phyloP scores from a whole-genome alignment of 2,888 invertebrate genomes.

The Campoplex nolae region DNA sequence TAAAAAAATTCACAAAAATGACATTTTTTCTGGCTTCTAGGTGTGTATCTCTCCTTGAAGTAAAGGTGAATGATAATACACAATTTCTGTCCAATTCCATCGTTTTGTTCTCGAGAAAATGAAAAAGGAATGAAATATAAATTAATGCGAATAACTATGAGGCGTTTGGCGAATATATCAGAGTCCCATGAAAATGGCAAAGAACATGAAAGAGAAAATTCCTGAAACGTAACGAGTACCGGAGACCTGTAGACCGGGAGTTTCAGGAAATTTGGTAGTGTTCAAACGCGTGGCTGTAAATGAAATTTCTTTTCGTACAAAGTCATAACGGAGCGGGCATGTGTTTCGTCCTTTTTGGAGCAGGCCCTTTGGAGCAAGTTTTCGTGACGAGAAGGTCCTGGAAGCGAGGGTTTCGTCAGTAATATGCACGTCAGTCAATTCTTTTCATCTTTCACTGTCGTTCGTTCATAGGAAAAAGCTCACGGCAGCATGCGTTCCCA shows the following conservation, averaged over 20 bases:
- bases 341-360: slow-evolving; percentile 69
- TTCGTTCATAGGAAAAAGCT: slow-evolving; percentile 65
- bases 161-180: not conserved
- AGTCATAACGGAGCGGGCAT: slow-evolving; percentile 78
- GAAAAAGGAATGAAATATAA: too few species aligned
- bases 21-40: too few species aligned
- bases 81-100: too few species aligned
- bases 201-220: not conserved
- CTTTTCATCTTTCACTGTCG: slow-evolving; percentile 62
- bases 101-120: too few species aligned
- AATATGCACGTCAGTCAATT: slow-evolving; percentile 34
- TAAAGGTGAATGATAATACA: too few species aligned
- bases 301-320: slow-evolving; percentile 78
- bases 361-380: slow-evolving; percentile 2
- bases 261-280: slow-evolving; percentile 53
- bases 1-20: too few species aligned
- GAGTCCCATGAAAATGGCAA: not conserved
- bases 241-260: slow-evolving; percentile 48
- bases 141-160: not conserved
- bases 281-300: slow-evolving; percentile 74
- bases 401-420: slow-evolving; percentile 33
- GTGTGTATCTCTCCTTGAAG: too few species aligned
- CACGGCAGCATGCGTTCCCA: slow-evolving; percentile 40
- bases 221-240: not conserved
- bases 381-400: slow-evolving; percentile 50